phyloP scores from a whole-genome alignment of 2,797 vertebrate genomes.

The Pseudocheirus occidentalis region DNA sequence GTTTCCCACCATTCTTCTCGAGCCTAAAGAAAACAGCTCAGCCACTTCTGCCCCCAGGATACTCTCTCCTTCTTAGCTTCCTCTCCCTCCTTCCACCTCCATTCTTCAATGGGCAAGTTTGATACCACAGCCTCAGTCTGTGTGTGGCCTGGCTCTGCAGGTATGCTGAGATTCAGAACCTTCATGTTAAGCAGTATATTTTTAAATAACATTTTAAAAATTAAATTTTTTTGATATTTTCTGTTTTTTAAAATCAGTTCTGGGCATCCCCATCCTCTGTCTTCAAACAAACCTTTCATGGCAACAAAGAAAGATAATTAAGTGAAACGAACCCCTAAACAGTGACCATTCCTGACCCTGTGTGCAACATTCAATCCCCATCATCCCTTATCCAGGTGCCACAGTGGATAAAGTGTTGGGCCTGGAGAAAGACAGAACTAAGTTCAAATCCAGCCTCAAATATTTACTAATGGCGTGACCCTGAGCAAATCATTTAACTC shows the following conservation, averaged over 20 bases:
- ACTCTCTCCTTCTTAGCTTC: background rate
- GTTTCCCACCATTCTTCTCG: background rate
- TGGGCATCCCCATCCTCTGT: background rate
- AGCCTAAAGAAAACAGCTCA: background rate
- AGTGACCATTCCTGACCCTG: background rate
- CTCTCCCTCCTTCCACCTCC: background rate
- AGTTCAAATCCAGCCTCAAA: background rate
- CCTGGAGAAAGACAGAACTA: background rate
- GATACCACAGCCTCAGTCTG: background rate
- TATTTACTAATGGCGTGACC: background rate
- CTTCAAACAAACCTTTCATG: background rate
- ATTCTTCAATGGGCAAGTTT: background rate
- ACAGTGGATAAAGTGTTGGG: background rate
- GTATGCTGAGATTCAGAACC: background rate
- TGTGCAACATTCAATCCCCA: background rate
- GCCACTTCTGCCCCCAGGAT: background rate
- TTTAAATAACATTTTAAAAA: background rate
- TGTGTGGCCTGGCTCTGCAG: background rate
- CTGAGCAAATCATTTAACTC: background rate
- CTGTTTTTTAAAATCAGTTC: background rate
- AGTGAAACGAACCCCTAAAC: background rate
- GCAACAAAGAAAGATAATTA: background rate
- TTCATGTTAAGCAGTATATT: background rate
- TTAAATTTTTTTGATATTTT: background rate
- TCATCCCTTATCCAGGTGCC: background rate